Base-by-base conservation (phyloP, 2,888 invertebrate genomes). In the Drymonia ruficornis region DNA sequence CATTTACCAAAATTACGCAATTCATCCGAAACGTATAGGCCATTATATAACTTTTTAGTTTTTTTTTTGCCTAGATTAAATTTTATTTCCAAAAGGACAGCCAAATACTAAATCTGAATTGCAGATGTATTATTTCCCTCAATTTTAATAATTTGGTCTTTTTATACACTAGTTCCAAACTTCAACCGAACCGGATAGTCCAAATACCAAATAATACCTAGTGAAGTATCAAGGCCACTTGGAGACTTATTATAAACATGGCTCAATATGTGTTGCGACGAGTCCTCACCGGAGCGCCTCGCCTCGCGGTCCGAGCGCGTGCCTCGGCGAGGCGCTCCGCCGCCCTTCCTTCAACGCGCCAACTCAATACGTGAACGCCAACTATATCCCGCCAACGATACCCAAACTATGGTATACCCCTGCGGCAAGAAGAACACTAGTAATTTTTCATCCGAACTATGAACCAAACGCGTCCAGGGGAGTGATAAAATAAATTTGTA, bases 191-290 rank as follows among this genome's bases (percentile, higher is more conserved):
- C 82, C 84, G 70, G 86, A 85, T 84, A 86, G 84, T 89, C 84
- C 87, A 86, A 79, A 88, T 83, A 84, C 84, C 86, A 90, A 90
- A 89, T 78, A 87, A 89, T 85, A 88, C 36, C 36, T 42, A 47
- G 82, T 84, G 88, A 90, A 91, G 90, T 91, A 90, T 90, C 91
- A 91, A 92, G 91, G 91, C 91, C 91, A 92, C 91, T 89, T 90
- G 85, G 87, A 90, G 90, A 91, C 91, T 91, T 90, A 90, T 83
- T 83, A 79, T 86, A 80, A 84, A 84, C 82, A 83, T 81, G 82
- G 80, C 74, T 80, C 80, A 83, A 79, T 84, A 23, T 81, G 81
- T 82, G 76, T 73, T 82, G 87, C 87, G 89, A 86, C 87, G 85
- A 81, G 80, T 80, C 82, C 62, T 75, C 72, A 74, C 81, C 76